phyloP scores from a whole-genome alignment of 2,888 invertebrate species.

The Alviniconcha strummeri region DNA sequence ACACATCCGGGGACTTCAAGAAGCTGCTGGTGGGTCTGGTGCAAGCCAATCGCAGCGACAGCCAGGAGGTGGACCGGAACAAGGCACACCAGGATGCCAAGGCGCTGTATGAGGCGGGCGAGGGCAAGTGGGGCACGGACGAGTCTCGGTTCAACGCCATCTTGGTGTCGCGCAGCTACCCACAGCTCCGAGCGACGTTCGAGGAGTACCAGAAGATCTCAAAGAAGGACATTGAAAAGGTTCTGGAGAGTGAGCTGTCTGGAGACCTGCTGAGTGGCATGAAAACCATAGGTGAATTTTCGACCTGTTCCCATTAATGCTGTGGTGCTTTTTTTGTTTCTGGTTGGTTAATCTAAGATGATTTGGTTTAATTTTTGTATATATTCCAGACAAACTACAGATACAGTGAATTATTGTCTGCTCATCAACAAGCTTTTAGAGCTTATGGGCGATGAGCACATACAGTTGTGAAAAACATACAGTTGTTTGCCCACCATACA shows the following conservation, averaged over 20 bases:
- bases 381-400: too few relatives aligned
- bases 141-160: constrained; percentile 72
- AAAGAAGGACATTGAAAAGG: constrained; percentile 76
- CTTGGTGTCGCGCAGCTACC: constrained; percentile 76
- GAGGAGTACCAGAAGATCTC: constrained; percentile 89
- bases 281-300: constrained; percentile 69
- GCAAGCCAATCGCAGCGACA: constrained; percentile 77
- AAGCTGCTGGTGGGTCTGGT: constrained; percentile 69
- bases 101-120: constrained; percentile 67
- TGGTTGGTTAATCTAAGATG: too few relatives aligned
- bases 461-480: too few relatives aligned
- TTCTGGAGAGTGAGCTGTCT: constrained; percentile 71
- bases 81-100: constrained; percentile 72
- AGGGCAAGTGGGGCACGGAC: constrained; percentile 73
- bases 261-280: constrained; percentile 71
- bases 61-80: constrained; percentile 72
- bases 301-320: neutral
- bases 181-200: constrained; percentile 83
- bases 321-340: neutral
- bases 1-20: constrained; percentile 73
- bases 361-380: neutral
- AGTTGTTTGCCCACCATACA: too few relatives aligned
- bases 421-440: too few relatives aligned
- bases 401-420: too few relatives aligned
- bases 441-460: too few relatives aligned